Evolutionary conservation across 2,797 vertebrate species (phyloP).

Genomic region (Ctenopoma multispine): DNA sequence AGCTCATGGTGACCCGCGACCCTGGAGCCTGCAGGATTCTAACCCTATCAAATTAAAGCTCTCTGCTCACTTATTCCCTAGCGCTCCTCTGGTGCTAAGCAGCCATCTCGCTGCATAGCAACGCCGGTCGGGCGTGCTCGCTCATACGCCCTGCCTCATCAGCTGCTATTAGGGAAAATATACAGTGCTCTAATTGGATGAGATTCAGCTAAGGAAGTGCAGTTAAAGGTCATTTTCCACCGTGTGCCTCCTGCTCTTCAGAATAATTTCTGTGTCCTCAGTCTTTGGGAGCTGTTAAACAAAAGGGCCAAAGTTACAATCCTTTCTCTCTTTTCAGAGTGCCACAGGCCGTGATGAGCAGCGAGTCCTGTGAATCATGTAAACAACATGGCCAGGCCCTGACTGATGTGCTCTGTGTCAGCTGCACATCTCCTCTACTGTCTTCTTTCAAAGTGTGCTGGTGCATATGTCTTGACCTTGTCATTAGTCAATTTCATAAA

Average conservation of each 20-base stretch:
- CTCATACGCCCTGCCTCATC: constrained; percentile 98
- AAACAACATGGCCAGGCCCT: constrained; percentile 81
- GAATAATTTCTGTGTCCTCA: constrained; percentile 89
- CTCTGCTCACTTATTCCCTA: constrained; percentile 99
- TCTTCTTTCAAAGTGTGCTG: constrained; percentile 63
- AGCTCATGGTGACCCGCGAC: constrained; percentile 95
- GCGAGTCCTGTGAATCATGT: constrained; percentile 81
- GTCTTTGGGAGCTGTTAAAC: constrained; percentile 90
- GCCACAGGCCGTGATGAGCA: constrained; percentile 79
- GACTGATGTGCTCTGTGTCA: constrained; percentile 76
- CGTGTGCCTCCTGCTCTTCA: constrained; percentile 95
- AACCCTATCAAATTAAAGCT: constrained; percentile 99
- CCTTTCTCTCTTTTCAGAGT: constrained; percentile 77
- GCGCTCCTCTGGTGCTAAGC: constrained; percentile 95
- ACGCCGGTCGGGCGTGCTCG: constrained; percentile 94
- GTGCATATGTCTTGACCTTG: constrained; percentile 71
- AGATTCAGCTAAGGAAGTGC: constrained; percentile 99
- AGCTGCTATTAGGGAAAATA: constrained; percentile 99
- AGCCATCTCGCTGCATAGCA: constrained; percentile 99
- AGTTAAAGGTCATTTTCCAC: constrained; percentile 97
- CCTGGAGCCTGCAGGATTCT: constrained; percentile 99
- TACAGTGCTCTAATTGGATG: constrained; percentile 99
- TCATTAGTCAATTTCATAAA: constrained; percentile 80
- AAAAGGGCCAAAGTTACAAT: constrained; percentile 91
- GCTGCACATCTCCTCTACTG: constrained; percentile 63